These are phyloP conservation scores for Hydroisotoma schaefferi DNA, from an alignment of 2,888 invertebrate genomes.

Conservation along the genomic window DNA sequence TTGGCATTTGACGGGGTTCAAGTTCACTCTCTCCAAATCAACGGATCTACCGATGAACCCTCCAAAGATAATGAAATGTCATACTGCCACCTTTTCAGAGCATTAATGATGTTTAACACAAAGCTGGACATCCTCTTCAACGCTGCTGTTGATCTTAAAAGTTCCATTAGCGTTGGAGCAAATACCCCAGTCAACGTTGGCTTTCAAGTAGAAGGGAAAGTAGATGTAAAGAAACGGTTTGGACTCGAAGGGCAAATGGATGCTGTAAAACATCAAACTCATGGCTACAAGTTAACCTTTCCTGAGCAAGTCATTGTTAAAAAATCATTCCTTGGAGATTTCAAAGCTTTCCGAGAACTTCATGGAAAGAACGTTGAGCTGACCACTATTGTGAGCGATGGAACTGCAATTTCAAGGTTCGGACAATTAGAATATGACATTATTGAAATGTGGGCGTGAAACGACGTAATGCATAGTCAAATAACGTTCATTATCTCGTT, in stretches of 20 bases:
- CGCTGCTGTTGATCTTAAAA: neutral
- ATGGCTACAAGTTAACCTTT: too few species aligned
- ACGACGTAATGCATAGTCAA: too few species aligned
- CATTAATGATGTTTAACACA: neutral
- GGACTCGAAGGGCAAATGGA: slow-evolving; percentile 17
- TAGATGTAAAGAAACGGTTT: slow-evolving; percentile 2
- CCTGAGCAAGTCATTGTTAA: too few species aligned
- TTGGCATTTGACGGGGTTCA: neutral
- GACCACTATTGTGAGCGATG: too few species aligned
- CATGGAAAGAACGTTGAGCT: too few species aligned
- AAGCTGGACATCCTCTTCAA: slow-evolving; percentile 2
- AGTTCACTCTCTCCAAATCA: neutral
- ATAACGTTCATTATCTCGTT: too few species aligned
- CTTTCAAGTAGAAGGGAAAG: slow-evolving; percentile 7
- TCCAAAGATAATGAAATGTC: neutral
- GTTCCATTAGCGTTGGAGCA: slow-evolving; percentile 3
- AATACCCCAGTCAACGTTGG: slow-evolving; percentile 16
- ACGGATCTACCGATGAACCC: neutral
- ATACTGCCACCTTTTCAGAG: neutral
- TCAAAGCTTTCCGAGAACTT: too few species aligned
- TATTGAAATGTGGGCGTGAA: too few species aligned
- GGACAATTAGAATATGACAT: too few species aligned
- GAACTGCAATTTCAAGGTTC: too few species aligned
- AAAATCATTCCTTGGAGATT: too few species aligned
- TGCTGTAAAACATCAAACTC: too few species aligned